Base-by-base conservation (phyloP, 2,113 vertebrate species). In the Diadophis punctatus region DNA sequence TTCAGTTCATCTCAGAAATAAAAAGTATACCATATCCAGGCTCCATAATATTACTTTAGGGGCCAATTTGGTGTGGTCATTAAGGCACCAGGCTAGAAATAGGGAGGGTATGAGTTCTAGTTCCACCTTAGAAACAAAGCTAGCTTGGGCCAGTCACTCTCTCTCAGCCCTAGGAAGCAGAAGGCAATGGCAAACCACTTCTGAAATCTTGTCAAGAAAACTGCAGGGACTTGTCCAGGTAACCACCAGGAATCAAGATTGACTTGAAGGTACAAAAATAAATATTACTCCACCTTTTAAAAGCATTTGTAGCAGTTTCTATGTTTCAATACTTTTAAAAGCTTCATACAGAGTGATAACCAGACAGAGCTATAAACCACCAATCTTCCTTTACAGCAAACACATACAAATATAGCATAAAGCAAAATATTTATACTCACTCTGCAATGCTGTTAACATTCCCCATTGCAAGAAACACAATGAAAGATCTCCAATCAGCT, bases 361-460 rank as follows among this genome's bases (percentile, higher is more conserved):
- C 25, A 88, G 39, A 14, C 18, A 90, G 22, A 16, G 2, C 34
- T 3, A 63, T 16, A 53, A 95, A 1, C 39, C 86, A 86, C 52
- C 58, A 46, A 55, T 53, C 60, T 51, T 60, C 68, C 43, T 14
- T 8, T 30, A 53, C 25, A 58, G 16, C 12, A 63, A 27, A 5
- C 12, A 80, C 53, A 58, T 3, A 90, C 16, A 95, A 93, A 88
- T 93, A 18, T 27, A 39, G 87, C 0, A 0, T 2, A 91, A 46
- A 91, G 86, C 30, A 95, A 51, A 53, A 51, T 0, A 1, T 58
- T 93, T 22, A 90, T 94, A 98, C 98, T 98, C 97, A 98, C 98
- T 97, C 97, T 97, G 96, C 97, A 90, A 97, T 94, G 55, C 98
- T 98, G 95, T 98, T 98, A 92, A 96, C 96, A 88, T 96, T 80